Percentiles rank a stretch among this genome's conserved stretches.
Conservation (phyloP, 2,797 vertebrate species). For the Catostomus latipinnis region DNA sequence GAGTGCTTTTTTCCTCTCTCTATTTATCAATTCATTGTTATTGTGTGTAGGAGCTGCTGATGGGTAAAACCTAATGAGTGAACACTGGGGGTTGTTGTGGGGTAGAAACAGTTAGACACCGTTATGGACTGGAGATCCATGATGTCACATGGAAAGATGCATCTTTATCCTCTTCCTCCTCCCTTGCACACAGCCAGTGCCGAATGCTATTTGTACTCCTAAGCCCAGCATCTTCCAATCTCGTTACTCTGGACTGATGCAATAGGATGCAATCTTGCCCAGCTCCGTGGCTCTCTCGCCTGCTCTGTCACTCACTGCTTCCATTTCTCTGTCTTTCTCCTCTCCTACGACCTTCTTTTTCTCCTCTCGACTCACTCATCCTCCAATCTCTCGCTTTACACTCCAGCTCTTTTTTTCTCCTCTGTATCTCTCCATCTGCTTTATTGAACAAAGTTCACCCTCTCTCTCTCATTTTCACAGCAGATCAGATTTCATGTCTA, state of each 20-base stretch:
- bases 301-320: not conserved
- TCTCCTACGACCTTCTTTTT: slow-evolving; percentile 44
- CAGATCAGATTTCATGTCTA: slow-evolving; percentile 30
- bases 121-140: slow-evolving; percentile 67
- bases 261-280: slow-evolving; percentile 79
- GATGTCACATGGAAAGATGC: slow-evolving; percentile 66
- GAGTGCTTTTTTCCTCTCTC: slow-evolving; percentile 56
- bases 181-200: slow-evolving; percentile 46
- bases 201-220: slow-evolving; percentile 84
- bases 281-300: slow-evolving; percentile 12
- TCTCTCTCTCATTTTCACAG: slow-evolving; percentile 47
- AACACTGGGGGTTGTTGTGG: slow-evolving; percentile 63
- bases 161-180: slow-evolving; percentile 44
- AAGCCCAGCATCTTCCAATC: slow-evolving; percentile 81
- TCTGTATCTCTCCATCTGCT: slow-evolving; percentile 60
- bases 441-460: slow-evolving; percentile 58
- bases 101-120: slow-evolving; percentile 60
- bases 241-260: slow-evolving; percentile 82
- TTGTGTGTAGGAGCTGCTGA: slow-evolving; percentile 64
- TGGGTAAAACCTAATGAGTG: slow-evolving; percentile 49
- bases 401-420: slow-evolving; percentile 31
- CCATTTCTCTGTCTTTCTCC: slow-evolving; percentile 21
- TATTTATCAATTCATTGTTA: slow-evolving; percentile 65
- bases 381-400: slow-evolving; percentile 26
- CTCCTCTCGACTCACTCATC: slow-evolving; percentile 26